Conservation (phyloP, 2,113 vertebrate species). For the Siniperca chuatsi region DNA sequence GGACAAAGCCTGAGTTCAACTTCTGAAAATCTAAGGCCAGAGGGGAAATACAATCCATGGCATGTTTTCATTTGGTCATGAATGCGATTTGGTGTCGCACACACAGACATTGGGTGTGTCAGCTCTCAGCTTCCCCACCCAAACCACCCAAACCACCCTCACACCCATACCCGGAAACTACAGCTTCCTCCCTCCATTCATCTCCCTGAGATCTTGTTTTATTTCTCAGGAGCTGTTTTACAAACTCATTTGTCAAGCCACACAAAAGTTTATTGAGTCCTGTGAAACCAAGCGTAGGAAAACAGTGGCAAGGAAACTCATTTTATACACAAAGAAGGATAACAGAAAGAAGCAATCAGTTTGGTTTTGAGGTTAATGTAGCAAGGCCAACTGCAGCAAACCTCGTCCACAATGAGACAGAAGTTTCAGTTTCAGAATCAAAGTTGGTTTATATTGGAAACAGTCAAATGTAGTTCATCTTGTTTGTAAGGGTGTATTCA, state of each 20-base stretch:
- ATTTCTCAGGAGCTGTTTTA: constrained; percentile 74
- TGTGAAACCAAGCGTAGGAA: constrained; percentile 60
- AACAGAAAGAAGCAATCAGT: constrained; percentile 38
- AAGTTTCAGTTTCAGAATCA: constrained; percentile 35
- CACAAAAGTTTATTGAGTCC: constrained; percentile 63
- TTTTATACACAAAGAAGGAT: constrained; percentile 31
- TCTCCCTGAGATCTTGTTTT: constrained; percentile 77
- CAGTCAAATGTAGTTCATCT: constrained; percentile 29
- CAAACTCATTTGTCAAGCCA: constrained; percentile 73
- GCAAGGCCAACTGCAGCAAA: constrained; percentile 22
- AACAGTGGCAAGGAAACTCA: constrained; percentile 55
- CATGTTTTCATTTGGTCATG: constrained; percentile 75
- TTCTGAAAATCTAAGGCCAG: constrained; percentile 58
- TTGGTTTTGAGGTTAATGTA: constrained; percentile 21
- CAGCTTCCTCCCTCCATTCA: constrained; percentile 75
- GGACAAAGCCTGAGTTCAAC: constrained; percentile 49
- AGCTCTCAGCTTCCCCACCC: constrained; percentile 57
- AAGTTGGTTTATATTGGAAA: background rate
- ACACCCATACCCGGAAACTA: constrained; percentile 66
- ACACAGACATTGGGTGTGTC: constrained; percentile 66
- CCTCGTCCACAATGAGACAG: background rate
- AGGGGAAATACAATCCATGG: constrained; percentile 56
- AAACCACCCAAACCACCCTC: constrained; percentile 47
- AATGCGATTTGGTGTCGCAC: constrained; percentile 76
- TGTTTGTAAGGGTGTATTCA: constrained; percentile 19